phyloP scores from a whole-genome alignment of 2,888 invertebrate species.

The Pollenia amentaria region DNA sequence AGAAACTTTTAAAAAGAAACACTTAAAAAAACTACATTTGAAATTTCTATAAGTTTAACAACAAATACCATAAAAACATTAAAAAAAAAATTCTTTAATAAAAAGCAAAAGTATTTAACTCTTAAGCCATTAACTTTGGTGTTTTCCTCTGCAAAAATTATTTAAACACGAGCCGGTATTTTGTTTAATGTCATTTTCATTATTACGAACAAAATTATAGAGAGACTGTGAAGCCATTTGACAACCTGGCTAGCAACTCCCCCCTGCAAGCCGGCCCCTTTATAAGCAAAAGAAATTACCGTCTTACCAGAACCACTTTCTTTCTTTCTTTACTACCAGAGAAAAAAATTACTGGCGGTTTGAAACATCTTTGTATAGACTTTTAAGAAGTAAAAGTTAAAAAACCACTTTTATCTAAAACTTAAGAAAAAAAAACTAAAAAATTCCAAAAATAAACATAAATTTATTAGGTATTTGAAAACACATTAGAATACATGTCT shows the following conservation, averaged over 20 bases:
- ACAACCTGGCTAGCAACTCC: slow-evolving; percentile 19
- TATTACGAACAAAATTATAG: not conserved
- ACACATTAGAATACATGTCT: not conserved
- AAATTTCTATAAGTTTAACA: slow-evolving; percentile 27
- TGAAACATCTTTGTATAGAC: slow-evolving; percentile 9
- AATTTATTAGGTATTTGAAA: slow-evolving; percentile 18
- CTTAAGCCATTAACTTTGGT: slow-evolving; percentile 3
- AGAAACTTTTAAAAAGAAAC: slow-evolving; percentile 44
- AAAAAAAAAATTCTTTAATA: slow-evolving; percentile 51
- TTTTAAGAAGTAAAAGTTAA: slow-evolving; percentile 49
- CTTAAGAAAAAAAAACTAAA: not conserved
- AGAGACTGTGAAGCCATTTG: slow-evolving; percentile 7
- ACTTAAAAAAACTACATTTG: not conserved
- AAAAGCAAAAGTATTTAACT: slow-evolving; percentile 54
- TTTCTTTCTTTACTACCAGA: slow-evolving; percentile 38
- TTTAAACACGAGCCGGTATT: slow-evolving; percentile 26
- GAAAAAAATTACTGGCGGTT: slow-evolving; percentile 17
- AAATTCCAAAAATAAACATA: slow-evolving; percentile 1
- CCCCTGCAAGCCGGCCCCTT: not conserved
- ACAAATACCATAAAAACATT: not conserved
- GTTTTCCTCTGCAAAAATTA: not conserved
- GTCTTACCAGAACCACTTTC: slow-evolving; percentile 56
- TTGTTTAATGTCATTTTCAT: slow-evolving; percentile 30
- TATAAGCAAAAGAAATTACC: not conserved
- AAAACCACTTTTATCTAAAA: slow-evolving; percentile 40